These are phyloP conservation scores for Cenopis cana DNA, from an alignment of 2,888 invertebrate genomes.

Conservation along the genomic window DNA sequence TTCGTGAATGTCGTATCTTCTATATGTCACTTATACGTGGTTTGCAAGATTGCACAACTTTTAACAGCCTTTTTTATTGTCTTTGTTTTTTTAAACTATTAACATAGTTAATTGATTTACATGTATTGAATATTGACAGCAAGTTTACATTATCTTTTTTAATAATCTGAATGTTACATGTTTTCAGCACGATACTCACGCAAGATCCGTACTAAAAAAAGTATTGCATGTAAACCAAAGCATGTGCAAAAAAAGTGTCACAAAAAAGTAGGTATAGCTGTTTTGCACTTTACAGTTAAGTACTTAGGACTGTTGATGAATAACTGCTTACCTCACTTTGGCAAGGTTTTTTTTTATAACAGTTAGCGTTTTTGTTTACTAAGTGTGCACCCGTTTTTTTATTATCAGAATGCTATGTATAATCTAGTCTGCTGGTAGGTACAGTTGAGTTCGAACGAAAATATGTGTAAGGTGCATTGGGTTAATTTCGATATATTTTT, in stretches of 20 bases:
- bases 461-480: too few relatives aligned
- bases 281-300: slow-evolving; percentile 10
- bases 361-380: neutral
- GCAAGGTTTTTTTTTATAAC: neutral
- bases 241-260: slow-evolving; percentile 76
- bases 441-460: too few relatives aligned
- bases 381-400: neutral
- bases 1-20: too few relatives aligned
- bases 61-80: too few relatives aligned
- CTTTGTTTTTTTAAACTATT: too few relatives aligned
- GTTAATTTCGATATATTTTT: too few relatives aligned
- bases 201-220: slow-evolving; percentile 79
- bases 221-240: slow-evolving; percentile 80
- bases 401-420: neutral
- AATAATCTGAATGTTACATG: slow-evolving; percentile 46
- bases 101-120: too few relatives aligned
- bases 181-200: slow-evolving; percentile 77
- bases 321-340: neutral
- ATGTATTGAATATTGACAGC: neutral
- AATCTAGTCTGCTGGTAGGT: too few relatives aligned
- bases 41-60: too few relatives aligned
- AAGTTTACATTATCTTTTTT: neutral
- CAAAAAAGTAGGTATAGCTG: slow-evolving; percentile 73
- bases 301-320: neutral
- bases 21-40: too few relatives aligned